Evolutionary conservation across 2,113 vertebrate genomes (phyloP).

Genomic region (Psilopsiagon aurifrons): DNA sequence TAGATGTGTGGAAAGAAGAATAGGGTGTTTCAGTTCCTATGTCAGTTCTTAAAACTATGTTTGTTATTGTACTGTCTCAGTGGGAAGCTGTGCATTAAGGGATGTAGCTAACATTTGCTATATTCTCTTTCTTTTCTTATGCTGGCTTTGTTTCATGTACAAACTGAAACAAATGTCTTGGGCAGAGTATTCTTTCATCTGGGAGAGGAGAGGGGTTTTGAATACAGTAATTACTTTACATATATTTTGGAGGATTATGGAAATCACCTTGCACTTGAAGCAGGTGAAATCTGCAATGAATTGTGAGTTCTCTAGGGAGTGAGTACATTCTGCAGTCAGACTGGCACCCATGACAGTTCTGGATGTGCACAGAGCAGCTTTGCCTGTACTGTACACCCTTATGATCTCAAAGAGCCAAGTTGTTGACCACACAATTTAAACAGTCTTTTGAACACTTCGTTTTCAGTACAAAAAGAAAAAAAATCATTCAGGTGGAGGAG

Average conservation of each 20-base stretch:
- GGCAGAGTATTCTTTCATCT: background rate
- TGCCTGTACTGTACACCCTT: background rate
- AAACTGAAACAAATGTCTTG: background rate
- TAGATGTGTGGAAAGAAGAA: background rate
- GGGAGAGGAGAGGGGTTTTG: background rate
- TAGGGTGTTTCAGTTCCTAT: background rate
- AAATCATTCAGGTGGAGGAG: background rate
- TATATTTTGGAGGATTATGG: background rate
- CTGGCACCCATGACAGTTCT: background rate
- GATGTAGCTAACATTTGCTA: background rate
- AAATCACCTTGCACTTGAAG: background rate
- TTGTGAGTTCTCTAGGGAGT: background rate
- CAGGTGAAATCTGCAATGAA: background rate
- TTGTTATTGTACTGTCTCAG: background rate
- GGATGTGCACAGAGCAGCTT: background rate
- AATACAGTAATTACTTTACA: background rate
- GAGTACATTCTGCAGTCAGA: background rate
- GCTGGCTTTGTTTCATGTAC: background rate
- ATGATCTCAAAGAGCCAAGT: background rate
- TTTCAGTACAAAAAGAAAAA: background rate
- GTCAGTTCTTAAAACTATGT: background rate
- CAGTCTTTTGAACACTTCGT: background rate
- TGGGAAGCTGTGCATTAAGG: background rate
- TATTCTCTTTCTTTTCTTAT: background rate
- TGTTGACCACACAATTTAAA: slow-evolving; percentile 14